Percentiles rank a stretch among this genome's conserved stretches.
phyloP scores from a whole-genome alignment of 2,888 invertebrate genomes.

The Halocaridina rubra region DNA sequence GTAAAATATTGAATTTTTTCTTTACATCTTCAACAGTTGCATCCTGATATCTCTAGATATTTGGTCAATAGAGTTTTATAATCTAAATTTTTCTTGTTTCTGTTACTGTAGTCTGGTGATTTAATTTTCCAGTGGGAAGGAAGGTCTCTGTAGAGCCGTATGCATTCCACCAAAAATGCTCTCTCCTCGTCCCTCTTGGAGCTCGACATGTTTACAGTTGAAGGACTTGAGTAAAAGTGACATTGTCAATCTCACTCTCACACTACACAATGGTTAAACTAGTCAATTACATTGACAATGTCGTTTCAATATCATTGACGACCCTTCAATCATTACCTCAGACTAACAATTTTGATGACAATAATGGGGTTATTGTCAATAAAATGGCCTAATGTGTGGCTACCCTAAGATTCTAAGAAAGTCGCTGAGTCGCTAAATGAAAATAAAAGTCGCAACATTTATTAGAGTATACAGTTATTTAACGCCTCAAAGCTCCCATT shows the following conservation, averaged over 20 bases:
- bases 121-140: background rate
- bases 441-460: background rate
- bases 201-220: background rate
- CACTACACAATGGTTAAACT: background rate
- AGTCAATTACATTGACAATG: background rate
- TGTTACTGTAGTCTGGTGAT: background rate
- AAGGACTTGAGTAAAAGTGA: background rate
- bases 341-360: background rate
- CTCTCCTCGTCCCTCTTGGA: background rate
- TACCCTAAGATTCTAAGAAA: background rate
- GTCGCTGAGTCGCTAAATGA: background rate
- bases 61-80: background rate
- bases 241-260: background rate
- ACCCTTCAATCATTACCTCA: background rate
- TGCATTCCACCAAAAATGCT: background rate
- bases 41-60: background rate
- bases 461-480: too few species aligned
- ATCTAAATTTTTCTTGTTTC: background rate
- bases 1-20: background rate
- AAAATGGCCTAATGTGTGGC: background rate
- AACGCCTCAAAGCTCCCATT: too few species aligned
- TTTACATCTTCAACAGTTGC: background rate
- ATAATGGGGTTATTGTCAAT: background rate
- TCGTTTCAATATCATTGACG: background rate
- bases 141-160: background rate